Evolutionary conservation across 2,113 vertebrate genomes (phyloP).

Genomic region (Phalacrocorax brasilianus): DNA sequence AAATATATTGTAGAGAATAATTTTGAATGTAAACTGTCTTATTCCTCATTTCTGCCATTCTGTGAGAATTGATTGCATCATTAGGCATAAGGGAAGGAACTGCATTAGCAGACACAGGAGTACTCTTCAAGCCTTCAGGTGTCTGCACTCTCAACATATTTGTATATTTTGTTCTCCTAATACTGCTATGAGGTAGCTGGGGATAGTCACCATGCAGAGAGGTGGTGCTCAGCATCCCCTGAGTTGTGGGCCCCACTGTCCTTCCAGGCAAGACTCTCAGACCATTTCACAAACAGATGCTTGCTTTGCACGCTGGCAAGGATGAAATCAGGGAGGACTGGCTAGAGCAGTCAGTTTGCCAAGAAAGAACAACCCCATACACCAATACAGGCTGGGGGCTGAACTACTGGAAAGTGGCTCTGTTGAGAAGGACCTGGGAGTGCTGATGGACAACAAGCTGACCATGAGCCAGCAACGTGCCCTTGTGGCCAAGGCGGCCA

Average conservation of each 20-base stretch:
- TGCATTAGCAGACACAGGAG: background rate
- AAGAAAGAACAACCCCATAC: background rate
- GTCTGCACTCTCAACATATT: background rate
- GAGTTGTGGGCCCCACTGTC: rapidly evolving
- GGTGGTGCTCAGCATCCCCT: background rate
- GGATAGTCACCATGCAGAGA: background rate
- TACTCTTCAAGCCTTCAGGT: background rate
- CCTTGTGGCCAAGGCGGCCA: no score
- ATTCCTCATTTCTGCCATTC: background rate
- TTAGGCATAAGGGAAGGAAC: background rate
- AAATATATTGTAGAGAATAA: background rate
- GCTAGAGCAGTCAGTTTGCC: background rate
- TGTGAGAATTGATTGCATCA: background rate
- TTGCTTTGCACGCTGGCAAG: background rate
- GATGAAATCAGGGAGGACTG: background rate
- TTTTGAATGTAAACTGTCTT: background rate
- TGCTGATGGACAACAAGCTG: no score
- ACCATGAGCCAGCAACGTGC: no score
- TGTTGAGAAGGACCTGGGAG: no score
- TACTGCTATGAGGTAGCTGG: background rate
- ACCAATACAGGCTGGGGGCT: no score
- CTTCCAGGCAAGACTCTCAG: background rate
- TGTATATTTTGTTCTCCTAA: background rate
- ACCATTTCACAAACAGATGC: background rate
- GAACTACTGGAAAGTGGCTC: no score